A percentile compares a stretch with the other conserved stretches of the same genome.
phyloP scores from a whole-genome alignment of 1,140 invertebrate genomes.

The Penaeus indicus region DNA sequence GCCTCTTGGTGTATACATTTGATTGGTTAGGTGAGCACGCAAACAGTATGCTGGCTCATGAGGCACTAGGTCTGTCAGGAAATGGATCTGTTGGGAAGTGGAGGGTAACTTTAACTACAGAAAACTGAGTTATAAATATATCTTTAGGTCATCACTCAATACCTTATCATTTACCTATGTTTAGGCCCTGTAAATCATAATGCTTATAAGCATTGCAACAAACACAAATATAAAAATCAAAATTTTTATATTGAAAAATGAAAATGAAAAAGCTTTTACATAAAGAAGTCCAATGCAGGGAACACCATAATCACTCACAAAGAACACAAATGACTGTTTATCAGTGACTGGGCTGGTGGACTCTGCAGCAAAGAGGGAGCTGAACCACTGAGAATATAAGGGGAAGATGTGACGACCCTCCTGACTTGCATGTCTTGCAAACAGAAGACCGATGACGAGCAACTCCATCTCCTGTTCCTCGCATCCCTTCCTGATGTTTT shows the following conservation, averaged over 20 bases:
- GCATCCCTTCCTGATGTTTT: conserved; percentile 39
- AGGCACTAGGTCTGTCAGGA: conserved; percentile 39
- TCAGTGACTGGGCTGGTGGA: conserved; percentile 22
- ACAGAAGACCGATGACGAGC: conserved; percentile 40
- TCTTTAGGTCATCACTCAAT: too few species aligned
- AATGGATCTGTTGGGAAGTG: conserved; percentile 11
- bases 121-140: too few species aligned
- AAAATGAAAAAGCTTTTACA: too few species aligned
- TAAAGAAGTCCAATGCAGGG: too few species aligned
- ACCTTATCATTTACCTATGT: too few species aligned
- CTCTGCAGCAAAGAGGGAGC: conserved; percentile 16
- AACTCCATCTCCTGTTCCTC: conserved; percentile 52
- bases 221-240: not conserved
- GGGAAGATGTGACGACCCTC: conserved; percentile 53
- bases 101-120: too few species aligned
- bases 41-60: conserved; percentile 44
- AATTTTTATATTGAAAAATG: not conserved
- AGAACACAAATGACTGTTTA: conserved; percentile 47
- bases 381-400: conserved; percentile 47
- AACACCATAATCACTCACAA: not conserved
- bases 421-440: conserved; percentile 49
- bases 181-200: too few species aligned
- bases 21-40: conserved; percentile 39
- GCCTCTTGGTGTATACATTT: conserved; percentile 42
- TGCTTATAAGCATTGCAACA: not conserved